A percentile compares a stretch with the other conserved stretches of the same genome.
Evolutionary conservation across 2,888 invertebrate species (phyloP).

Genomic region (Glyphotaelius pellucidus): DNA sequence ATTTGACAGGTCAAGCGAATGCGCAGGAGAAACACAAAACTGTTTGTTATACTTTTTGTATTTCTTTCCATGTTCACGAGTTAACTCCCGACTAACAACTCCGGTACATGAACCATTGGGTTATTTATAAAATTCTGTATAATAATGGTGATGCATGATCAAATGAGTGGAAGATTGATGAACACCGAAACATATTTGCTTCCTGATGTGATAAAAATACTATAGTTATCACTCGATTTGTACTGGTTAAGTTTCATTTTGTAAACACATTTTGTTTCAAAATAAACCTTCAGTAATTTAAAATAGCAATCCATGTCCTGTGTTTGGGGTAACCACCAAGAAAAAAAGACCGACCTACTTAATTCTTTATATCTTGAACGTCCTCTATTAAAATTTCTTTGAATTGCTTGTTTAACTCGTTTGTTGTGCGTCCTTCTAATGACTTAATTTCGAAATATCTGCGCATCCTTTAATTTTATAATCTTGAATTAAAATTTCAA

Average conservation of each 20-base stretch:
- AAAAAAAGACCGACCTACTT: background rate
- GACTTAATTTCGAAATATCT: too few species aligned
- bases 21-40: too few species aligned
- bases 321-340: background rate
- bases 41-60: background rate
- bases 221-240: background rate
- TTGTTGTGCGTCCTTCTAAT: background rate
- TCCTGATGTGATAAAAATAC: conserved; percentile 34
- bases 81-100: background rate
- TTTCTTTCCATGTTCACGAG: background rate
- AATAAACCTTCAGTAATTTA: background rate
- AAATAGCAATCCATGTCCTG: background rate
- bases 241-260: background rate
- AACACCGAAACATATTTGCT: conserved; percentile 31
- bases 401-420: background rate
- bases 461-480: too few species aligned
- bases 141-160: background rate
- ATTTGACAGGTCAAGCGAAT: too few species aligned
- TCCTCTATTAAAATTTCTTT: background rate
- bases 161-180: conserved; percentile 7
- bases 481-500: too few species aligned
- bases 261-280: background rate
- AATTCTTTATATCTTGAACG: background rate
- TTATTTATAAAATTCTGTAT: background rate
- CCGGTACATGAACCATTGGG: background rate